Base-by-base conservation (phyloP, 2,888 invertebrate species). In the Phaedon cochleariae region DNA sequence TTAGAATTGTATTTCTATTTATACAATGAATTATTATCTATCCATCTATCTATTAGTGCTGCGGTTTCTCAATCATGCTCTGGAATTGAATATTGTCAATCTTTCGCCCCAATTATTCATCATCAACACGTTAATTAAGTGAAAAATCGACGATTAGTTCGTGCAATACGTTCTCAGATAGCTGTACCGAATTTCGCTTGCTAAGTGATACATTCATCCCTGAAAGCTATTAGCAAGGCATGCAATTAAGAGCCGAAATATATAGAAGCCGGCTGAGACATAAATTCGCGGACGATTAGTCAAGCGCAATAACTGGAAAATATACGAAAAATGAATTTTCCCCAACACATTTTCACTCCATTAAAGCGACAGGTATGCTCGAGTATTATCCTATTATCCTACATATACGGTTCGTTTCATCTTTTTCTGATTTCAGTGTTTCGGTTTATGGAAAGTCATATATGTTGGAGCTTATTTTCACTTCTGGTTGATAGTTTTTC, bases 291-390 rank as follows among this genome's bases (percentile, higher is more conserved):
- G 41, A 3, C 41, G 41, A 41, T 41, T 41, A 41, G 41, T 41
- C 41, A 15, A 41, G 41, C 3, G 41, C 34, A 34, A 34, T 34
- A 34, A 10, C 34, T 10, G 34, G 34, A 15, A 41, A 41, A 41
- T 41, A 41, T 41, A 41, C 41, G 41, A 41, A 41, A 41, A 41
- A 41, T 15, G 41, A 41, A 41, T 41, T 41, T n/a, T 41, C 41
- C 41, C 12, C 41, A 41, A 15, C 41, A 41, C n/a, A 41, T 41
- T 41, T 15, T 41, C 41, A 41, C 41, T 41, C 41, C 41, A 41
- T 41, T 41, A n/a, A 41, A 15, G 41, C 41, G 41, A 41, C 41
- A 41, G 41, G 15, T 41, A 41, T 12, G 15, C 10, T 3, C 15
- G 41, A 12, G 15, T 41, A 15, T 41, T 15, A 15, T 15, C 15